Base-by-base conservation (phyloP, 2,888 invertebrate species). In the Lypha dubia region DNA sequence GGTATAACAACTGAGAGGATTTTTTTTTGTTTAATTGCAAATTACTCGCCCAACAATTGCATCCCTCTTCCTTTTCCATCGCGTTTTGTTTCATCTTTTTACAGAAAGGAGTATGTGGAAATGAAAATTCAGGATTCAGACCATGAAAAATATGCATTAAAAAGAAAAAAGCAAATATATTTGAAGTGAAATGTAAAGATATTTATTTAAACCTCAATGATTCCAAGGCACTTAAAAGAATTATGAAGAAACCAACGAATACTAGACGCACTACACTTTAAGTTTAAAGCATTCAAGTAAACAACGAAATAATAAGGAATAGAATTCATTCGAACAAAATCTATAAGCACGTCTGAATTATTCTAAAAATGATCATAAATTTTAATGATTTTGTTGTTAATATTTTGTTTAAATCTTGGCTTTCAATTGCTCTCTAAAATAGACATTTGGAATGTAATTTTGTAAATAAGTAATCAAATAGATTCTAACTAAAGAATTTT, bases 1-100 rank as follows among this genome's bases (percentile, higher is more conserved):
- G 90, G 89, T 88, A 88, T 91, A 90, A 91, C 90, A 89, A 89
- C 89, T 89, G 87, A 88, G 87, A 88, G 89, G 89, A 89, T 89
- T 88, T 87, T 88, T 87, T 87, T 90, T 89, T n/a, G n/a, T n/a
- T 88, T 89, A 91, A 91, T 91, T 91, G 90, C 90, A 91, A 91
- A 91, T 90, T 90, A 89, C 20, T 46, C 62, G 67, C 71, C 51
- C 44, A 17, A 60, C 20, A 20, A 67, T 63, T 53, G 44, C 22
- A 22, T 49, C 51, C 28, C 49, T 13, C 15, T 22, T 56, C 35
- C 4, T 41, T 11, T 22, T 56, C 35, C 4, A 28, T 32, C 56
- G 15, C 44, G 15, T 41, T 41, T 41, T 41, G 41, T 13, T 41
- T 41, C 41, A 1, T 3, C 41, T 15, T 13, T 41, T 1, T 3